phyloP scores from a whole-genome alignment of 2,888 invertebrate genomes.

The Meiosimyza decipiens region DNA sequence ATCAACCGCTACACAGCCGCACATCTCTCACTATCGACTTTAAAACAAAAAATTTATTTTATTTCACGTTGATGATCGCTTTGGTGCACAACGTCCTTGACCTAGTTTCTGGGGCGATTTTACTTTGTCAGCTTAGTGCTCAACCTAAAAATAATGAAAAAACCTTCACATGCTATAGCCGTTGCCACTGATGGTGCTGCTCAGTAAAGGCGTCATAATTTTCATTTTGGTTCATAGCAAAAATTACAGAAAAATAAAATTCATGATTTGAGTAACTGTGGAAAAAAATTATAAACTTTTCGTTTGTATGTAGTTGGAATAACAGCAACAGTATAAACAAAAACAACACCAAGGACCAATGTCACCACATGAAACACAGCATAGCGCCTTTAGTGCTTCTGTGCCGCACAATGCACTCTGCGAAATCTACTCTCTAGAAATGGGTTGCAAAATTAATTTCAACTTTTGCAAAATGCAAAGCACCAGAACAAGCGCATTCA shows the following conservation, averaged over 20 bases:
- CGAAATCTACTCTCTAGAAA: not conserved
- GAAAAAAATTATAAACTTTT: not conserved
- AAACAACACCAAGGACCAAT: not conserved
- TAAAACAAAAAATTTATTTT: too few relatives aligned
- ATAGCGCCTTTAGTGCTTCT: not conserved
- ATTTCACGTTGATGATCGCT: too few relatives aligned
- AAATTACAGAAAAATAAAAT: not conserved
- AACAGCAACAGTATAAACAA: not conserved
- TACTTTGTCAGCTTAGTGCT: not conserved
- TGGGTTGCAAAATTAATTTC: not conserved
- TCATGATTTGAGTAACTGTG: not conserved
- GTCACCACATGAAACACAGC: not conserved
- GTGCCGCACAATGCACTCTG: not conserved
- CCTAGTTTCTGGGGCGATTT: slow-evolving; percentile 2
- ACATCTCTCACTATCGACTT: too few relatives aligned
- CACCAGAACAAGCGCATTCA: slow-evolving; percentile 3
- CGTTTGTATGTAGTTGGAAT: not conserved
- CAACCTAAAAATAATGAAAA: not conserved
- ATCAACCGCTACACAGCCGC: too few relatives aligned
- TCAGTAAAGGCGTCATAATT: slow-evolving; percentile 10
- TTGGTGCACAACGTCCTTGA: slow-evolving; percentile 2
- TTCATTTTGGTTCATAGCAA: slow-evolving; percentile 1
- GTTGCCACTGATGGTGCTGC: not conserved
- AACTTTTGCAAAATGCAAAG: not conserved
- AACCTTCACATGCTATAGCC: not conserved